phyloP scores from a whole-genome alignment of 1,140 invertebrate genomes.

The Bombus consobrinus region DNA sequence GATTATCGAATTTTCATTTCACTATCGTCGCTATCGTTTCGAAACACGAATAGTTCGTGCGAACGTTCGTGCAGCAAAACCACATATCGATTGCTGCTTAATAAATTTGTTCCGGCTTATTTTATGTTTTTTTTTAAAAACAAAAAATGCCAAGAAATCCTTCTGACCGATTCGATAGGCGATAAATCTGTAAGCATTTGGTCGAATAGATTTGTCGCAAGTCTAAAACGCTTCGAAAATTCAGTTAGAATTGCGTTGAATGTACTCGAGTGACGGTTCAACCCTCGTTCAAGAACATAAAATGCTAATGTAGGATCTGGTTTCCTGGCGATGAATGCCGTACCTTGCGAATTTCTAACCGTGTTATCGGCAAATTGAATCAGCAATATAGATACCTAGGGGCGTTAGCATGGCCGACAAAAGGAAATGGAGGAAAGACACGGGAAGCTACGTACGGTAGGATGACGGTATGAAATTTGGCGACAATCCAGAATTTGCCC shows the following conservation, averaged over 20 bases:
- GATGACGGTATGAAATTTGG: constrained; percentile 39
- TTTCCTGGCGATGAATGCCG: neutral
- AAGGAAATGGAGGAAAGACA: constrained; percentile 52
- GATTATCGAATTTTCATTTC: neutral
- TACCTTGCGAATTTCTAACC: constrained; percentile 35
- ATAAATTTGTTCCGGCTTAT: neutral
- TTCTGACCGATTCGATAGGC: no score
- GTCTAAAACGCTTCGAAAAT: neutral
- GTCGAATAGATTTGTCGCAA: no score
- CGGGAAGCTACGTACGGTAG: constrained; percentile 36
- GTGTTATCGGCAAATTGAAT: constrained; percentile 55
- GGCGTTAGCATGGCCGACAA: constrained; percentile 20
- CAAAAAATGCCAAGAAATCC: no score
- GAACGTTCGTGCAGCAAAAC: neutral
- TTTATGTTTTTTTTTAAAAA: no score
- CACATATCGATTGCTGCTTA: neutral
- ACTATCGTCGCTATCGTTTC: neutral
- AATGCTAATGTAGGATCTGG: neutral
- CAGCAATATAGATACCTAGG: constrained; percentile 53
- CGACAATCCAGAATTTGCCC: constrained; percentile 8
- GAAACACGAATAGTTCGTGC: neutral
- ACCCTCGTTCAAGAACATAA: neutral
- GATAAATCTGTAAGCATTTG: no score
- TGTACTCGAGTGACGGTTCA: neutral
- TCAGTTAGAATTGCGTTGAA: neutral